phyloP scores from a whole-genome alignment of 2,888 invertebrate genomes.

The Netelia virgata region DNA sequence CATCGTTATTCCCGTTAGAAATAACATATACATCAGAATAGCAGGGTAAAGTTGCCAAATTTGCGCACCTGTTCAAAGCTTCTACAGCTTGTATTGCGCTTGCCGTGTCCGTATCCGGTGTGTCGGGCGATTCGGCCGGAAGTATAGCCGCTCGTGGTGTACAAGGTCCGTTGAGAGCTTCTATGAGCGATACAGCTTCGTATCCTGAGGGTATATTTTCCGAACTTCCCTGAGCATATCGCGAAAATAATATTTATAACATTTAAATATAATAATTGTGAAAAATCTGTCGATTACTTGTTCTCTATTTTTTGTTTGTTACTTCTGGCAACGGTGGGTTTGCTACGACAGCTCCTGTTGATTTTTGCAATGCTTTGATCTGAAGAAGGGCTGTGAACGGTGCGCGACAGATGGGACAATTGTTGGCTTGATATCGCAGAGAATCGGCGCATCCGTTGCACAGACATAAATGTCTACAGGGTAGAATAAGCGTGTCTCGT shows the following conservation, averaged over 20 bases:
- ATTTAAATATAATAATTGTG: background rate
- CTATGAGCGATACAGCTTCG: constrained; percentile 96
- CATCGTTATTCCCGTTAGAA: background rate
- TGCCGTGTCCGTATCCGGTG: constrained; percentile 89
- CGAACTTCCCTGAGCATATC: constrained; percentile 87
- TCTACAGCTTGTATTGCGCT: constrained; percentile 89
- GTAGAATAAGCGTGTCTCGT: constrained; percentile 97
- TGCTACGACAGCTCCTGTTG: constrained; percentile 85
- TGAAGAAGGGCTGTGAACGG: constrained; percentile 98
- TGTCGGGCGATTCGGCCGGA: constrained; percentile 86
- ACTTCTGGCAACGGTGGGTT: constrained; percentile 88
- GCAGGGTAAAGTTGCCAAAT: background rate
- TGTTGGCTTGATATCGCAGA: constrained; percentile 98
- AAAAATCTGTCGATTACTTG: background rate
- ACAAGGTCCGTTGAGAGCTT: constrained; percentile 97
- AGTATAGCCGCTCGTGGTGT: constrained; percentile 85
- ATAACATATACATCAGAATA: background rate
- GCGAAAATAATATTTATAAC: background rate
- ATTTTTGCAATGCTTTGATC: constrained; percentile 96
- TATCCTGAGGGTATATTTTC: constrained; percentile 97
- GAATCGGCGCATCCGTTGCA: constrained; percentile 99
- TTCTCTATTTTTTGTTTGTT: constrained; percentile 72
- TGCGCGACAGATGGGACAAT: constrained; percentile 99
- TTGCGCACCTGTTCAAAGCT: constrained; percentile 87
- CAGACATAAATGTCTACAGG: constrained; percentile 98